Evolutionary conservation across 2,797 vertebrate genomes (phyloP).

Genomic region (Phataginus tetradactyla): DNA sequence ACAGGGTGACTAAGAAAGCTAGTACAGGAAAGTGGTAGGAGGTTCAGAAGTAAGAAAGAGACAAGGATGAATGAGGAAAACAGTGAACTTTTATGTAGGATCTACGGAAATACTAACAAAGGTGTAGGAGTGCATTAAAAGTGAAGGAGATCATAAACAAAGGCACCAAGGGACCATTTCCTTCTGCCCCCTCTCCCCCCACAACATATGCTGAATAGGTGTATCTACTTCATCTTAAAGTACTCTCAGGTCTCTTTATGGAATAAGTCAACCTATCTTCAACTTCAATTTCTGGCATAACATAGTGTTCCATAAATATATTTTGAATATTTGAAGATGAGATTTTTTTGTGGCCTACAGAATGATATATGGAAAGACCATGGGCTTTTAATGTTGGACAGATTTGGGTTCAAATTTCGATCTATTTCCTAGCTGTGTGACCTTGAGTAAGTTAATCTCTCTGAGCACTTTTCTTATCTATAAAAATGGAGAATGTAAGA

Average conservation of each 20-base stretch:
- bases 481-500: neutral
- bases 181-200: neutral
- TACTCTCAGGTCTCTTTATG: neutral
- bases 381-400: neutral
- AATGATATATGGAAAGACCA: neutral
- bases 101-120: slow-evolving; percentile 16
- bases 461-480: neutral
- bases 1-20: neutral
- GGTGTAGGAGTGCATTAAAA: neutral
- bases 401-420: neutral
- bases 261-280: neutral
- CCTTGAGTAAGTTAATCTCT: neutral
- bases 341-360: neutral
- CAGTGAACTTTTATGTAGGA: neutral
- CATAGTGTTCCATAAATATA: neutral
- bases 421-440: neutral
- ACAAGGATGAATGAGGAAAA: neutral
- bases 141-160: neutral
- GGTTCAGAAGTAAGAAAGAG: slow-evolving; percentile 10
- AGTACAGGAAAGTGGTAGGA: neutral
- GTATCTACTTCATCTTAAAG: neutral
- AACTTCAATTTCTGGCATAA: neutral
- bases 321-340: slow-evolving; percentile 11
- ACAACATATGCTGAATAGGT: fast-evolving
- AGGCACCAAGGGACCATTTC: neutral